A percentile compares a stretch with the other conserved stretches of the same genome.
Evolutionary conservation across 2,888 invertebrate species (phyloP).

Genomic region (Cataglyphis cursor): DNA sequence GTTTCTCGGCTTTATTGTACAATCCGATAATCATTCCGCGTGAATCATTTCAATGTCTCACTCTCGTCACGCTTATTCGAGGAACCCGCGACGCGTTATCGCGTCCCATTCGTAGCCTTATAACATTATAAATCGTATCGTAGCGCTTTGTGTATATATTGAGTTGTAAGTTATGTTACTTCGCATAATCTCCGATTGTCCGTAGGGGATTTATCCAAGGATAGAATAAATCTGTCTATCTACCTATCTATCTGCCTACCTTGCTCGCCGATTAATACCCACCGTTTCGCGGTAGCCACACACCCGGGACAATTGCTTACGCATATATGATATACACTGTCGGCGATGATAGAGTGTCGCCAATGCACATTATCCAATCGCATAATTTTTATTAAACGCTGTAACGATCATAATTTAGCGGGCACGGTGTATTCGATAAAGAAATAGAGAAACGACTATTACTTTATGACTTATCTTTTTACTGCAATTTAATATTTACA

Average conservation of each 20-base stretch:
- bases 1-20: neutral
- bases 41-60: constrained; percentile 41
- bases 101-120: constrained; percentile 19
- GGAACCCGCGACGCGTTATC: constrained; percentile 40
- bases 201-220: constrained; percentile 50
- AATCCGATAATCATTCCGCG: constrained; percentile 8
- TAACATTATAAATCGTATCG: constrained; percentile 21
- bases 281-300: constrained; percentile 44
- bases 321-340: neutral
- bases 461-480: neutral
- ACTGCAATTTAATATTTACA: neutral
- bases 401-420: neutral
- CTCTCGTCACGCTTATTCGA: constrained; percentile 51
- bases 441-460: neutral
- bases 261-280: constrained; percentile 45
- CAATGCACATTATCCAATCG: neutral
- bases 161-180: constrained; percentile 46
- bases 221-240: constrained; percentile 52
- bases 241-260: constrained; percentile 33
- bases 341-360: neutral
- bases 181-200: constrained; percentile 50
- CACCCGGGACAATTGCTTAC: constrained; percentile 35
- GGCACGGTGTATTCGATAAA: neutral
- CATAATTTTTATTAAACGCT: constrained; percentile 5
- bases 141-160: constrained; percentile 11